Conservation (phyloP, 92 coral and sea anemone species). For the Palythoa grandis region DNA sequence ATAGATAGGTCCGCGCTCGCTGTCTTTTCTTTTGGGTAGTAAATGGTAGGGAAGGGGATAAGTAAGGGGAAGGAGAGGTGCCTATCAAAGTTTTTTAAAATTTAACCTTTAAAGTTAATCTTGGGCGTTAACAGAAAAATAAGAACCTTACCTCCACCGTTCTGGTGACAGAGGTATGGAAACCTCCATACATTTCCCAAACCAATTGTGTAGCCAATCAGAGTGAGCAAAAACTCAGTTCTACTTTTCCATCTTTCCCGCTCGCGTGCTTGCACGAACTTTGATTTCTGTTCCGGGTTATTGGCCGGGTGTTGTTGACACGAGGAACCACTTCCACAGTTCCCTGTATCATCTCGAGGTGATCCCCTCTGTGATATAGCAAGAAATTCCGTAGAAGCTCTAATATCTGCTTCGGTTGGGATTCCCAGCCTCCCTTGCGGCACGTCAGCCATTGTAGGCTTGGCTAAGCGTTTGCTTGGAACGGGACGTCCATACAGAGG, state of each 20-base stretch:
- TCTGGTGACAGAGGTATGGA: constrained; percentile 93
- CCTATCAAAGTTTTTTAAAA: too few relatives aligned
- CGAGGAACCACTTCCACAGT: background rate
- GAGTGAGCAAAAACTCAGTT: constrained; percentile 87
- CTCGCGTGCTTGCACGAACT: constrained; percentile 44
- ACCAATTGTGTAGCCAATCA: constrained; percentile 95
- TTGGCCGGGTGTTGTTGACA: constrained; percentile 3
- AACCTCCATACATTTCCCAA: constrained; percentile 98
- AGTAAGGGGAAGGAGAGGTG: too few relatives aligned
- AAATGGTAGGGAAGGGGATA: too few relatives aligned
- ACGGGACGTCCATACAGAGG: constrained; percentile 27
- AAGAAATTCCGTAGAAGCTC: constrained; percentile 34
- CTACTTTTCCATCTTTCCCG: constrained; percentile 95
- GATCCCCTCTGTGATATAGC: constrained; percentile 33
- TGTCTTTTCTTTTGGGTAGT: too few relatives aligned
- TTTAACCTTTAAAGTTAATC: too few relatives aligned
- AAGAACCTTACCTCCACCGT: constrained; percentile 92
- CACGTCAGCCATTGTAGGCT: constrained; percentile 11
- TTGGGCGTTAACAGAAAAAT: background rate
- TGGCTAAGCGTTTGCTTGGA: constrained; percentile 14
- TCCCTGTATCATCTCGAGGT: background rate
- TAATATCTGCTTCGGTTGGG: constrained; percentile 30
- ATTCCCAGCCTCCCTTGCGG: constrained; percentile 31
- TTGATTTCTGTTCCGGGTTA: constrained; percentile 11
- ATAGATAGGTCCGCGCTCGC: too few relatives aligned